Evolutionary conservation across 2,113 vertebrate species (phyloP).

Genomic region (Copsychus sechellarum): DNA sequence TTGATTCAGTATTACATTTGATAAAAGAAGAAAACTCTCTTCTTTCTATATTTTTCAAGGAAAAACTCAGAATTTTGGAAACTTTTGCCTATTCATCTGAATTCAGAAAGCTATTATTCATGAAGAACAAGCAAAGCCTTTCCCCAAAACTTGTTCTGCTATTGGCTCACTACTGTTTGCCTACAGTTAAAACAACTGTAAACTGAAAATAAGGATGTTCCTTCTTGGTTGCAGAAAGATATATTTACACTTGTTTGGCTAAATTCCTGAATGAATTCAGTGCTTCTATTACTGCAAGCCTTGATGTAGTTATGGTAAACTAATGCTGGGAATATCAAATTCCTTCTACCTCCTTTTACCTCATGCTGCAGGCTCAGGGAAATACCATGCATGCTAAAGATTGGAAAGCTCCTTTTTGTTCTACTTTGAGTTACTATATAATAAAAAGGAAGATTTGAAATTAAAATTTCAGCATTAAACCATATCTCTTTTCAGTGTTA

Average conservation of each 20-base stretch:
- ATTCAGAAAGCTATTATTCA: background rate
- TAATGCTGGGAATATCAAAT: background rate
- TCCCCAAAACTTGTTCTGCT: background rate
- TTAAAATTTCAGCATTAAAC: background rate
- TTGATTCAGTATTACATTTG: background rate
- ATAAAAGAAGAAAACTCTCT: background rate
- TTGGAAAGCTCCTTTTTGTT: background rate
- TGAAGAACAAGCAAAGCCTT: background rate
- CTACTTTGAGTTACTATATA: background rate
- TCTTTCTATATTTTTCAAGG: background rate
- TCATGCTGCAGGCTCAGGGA: background rate
- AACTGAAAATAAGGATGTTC: background rate
- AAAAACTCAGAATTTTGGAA: background rate
- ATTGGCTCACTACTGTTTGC: background rate
- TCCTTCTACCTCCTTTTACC: background rate
- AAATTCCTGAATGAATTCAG: background rate
- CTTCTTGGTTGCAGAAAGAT: background rate
- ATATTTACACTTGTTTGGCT: background rate
- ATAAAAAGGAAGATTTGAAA: background rate
- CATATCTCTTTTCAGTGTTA: background rate
- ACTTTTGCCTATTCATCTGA: background rate
- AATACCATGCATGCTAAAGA: background rate
- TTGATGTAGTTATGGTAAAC: background rate
- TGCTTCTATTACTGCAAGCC: background rate
- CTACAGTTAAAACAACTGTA: background rate